Evolutionary conservation across 2,888 invertebrate genomes (phyloP).

Genomic region (Siphonodentalium dalli): DNA sequence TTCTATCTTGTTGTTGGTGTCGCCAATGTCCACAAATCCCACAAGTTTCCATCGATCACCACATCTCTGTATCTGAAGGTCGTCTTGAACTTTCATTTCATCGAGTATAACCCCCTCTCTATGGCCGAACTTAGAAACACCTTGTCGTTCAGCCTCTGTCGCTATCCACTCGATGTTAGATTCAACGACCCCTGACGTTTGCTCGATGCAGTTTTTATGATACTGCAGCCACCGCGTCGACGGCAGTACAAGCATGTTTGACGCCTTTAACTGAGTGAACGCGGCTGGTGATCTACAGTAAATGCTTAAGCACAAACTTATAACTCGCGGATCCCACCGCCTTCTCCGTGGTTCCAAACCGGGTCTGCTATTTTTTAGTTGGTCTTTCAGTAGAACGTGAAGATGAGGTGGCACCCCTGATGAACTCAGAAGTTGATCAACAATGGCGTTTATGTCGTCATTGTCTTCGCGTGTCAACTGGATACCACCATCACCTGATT

Average conservation of each 20-base stretch:
- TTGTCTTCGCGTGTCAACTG: no score
- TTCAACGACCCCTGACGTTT: conserved; percentile 5
- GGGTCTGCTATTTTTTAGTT: conserved; percentile 1
- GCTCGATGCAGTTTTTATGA: conserved; percentile 12
- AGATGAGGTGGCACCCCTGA: conserved; percentile 2
- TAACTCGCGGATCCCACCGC: conserved; percentile 6
- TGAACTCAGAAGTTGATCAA: no score
- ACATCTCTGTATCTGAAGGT: background rate
- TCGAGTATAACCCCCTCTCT: conserved; percentile 7
- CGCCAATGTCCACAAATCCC: conserved; percentile 8
- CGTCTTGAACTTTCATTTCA: conserved; percentile 2
- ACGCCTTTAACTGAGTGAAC: background rate
- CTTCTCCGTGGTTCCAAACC: conserved; percentile 3
- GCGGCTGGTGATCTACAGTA: conserved; percentile 4
- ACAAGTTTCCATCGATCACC: conserved; percentile 3
- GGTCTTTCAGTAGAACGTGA: conserved; percentile 1
- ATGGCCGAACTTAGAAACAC: background rate
- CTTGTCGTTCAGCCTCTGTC: conserved; percentile 4
- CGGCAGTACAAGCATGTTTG: conserved; percentile 8
- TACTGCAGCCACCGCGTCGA: background rate
- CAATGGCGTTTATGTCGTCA: no score
- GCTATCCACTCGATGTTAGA: conserved; percentile 10
- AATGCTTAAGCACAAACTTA: conserved; percentile 4
- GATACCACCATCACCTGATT: no score
- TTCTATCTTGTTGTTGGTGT: background rate